Base-by-base conservation (phyloP, 2,888 invertebrate genomes). In the Acronicta aceris region DNA sequence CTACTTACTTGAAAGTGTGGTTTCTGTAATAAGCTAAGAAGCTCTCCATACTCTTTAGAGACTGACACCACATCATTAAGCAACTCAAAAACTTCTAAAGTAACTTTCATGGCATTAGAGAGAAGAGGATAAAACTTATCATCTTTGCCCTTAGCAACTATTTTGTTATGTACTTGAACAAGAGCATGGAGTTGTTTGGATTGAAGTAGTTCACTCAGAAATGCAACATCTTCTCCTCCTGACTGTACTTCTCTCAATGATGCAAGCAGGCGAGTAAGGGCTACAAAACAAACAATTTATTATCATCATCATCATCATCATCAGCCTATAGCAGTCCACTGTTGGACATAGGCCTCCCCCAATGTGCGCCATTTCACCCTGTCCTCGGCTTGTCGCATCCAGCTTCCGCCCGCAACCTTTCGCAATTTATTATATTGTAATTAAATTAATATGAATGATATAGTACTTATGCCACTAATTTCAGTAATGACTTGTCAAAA, bases 81-180 rank as follows among this genome's bases (percentile, higher is more conserved):
- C 71, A 97, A 95, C 84, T 98, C 97, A 82, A 98, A 90, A 6
- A 98, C 98, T 86, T 98, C 98, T 69, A 97, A 91, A 33, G 97
- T 96, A 33, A 97, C 96, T 92, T 97, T 97, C 96, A 98, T 97
- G 5, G 98, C 97, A 87, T 98, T 98, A 15, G 98, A 98, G 8
- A 98, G 94, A 50, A 98, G 95, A 0, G 98, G 98, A 82, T 97
- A 97, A 84, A 98, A 96, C 79, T 97, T 97, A 81, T 98, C 98
- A 95, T 98, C 97, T 82, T 97, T 97, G 56, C 97, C 97, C 91
- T 97, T 97, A 79, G 96, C 97, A 62, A 97, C 95, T 79, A 98
- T 98, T 91, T 97, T 98, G 86, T 98, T 98, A 89, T 98, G 98
- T 64, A 98, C 98, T 92, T 98, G 97, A 30, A 98, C 98, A 76